These are phyloP conservation scores for Buceros bicornis DNA, from an alignment of 2,797 vertebrate genomes.

Conservation along the genomic window DNA sequence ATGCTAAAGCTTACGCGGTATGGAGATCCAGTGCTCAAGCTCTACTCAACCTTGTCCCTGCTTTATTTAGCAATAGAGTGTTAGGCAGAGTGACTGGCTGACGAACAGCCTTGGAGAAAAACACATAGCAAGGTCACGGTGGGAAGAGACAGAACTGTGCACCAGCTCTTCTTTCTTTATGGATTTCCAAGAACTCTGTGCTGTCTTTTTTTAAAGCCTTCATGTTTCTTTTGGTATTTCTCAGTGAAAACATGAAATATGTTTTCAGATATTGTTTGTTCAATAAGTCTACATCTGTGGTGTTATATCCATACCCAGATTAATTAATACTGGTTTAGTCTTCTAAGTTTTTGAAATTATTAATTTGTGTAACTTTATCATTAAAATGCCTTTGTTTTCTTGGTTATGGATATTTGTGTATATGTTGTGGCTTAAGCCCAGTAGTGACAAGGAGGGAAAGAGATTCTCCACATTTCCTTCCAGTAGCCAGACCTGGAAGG, in stretches of 20 bases:
- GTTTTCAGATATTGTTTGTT: background rate
- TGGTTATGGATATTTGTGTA: background rate
- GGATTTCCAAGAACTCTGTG: background rate
- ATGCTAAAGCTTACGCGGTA: too few relatives aligned
- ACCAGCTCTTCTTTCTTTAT: background rate
- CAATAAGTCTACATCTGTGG: background rate
- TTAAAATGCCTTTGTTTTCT: background rate
- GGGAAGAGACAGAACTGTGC: background rate
- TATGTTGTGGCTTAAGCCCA: background rate
- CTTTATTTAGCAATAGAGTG: background rate
- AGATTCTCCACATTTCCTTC: fast-evolving
- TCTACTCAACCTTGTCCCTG: too few relatives aligned
- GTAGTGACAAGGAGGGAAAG: background rate
- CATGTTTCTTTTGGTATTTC: background rate
- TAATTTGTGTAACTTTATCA: background rate
- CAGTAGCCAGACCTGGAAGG: too few relatives aligned
- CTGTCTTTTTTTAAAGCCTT: background rate
- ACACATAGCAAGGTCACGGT: background rate
- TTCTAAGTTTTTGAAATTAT: background rate
- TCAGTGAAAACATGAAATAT: background rate
- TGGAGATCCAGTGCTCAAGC: too few relatives aligned
- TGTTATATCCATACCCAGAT: background rate
- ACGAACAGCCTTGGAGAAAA: background rate
- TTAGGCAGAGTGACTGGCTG: background rate
- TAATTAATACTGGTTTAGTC: background rate